phyloP scores from a whole-genome alignment of 2,797 vertebrate species.

The Lepus oiostolus region DNA sequence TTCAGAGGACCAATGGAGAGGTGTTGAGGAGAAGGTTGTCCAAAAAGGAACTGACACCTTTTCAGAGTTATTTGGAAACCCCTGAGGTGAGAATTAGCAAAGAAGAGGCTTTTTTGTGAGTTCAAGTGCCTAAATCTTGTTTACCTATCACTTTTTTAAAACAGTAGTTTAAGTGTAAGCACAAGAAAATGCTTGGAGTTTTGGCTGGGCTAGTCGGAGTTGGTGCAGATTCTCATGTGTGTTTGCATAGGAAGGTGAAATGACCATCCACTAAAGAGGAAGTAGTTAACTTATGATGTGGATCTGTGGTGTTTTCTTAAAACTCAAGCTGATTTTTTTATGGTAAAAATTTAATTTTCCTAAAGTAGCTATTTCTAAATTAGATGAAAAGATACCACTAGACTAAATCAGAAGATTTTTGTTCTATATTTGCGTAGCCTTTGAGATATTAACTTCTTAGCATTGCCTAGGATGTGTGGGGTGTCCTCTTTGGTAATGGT shows the following conservation, averaged over 20 bases:
- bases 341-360: slow-evolving; percentile 25
- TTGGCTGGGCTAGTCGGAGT: slow-evolving; percentile 63
- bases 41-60: slow-evolving; percentile 22
- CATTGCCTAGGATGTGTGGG: not conserved
- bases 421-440: not conserved
- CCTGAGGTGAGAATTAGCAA: slow-evolving; percentile 54
- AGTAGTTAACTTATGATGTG: slow-evolving; percentile 2
- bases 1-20: slow-evolving; percentile 48
- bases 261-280: slow-evolving; percentile 64
- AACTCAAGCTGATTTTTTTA: slow-evolving; percentile 42
- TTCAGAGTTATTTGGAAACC: slow-evolving; percentile 46
- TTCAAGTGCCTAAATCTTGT: slow-evolving; percentile 76
- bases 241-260: slow-evolving; percentile 63
- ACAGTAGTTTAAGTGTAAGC: slow-evolving; percentile 70
- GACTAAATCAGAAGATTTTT: slow-evolving; percentile 31
- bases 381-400: slow-evolving; percentile 56
- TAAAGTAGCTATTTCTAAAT: slow-evolving; percentile 49
- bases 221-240: slow-evolving; percentile 53
- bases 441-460: not conserved
- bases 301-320: slow-evolving; percentile 67
- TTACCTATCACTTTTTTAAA: slow-evolving; percentile 56
- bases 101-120: slow-evolving; percentile 47
- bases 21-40: not conserved
- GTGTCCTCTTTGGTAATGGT: slow-evolving; percentile 71
- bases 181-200: slow-evolving; percentile 69